Base-by-base conservation (phyloP, 2,113 vertebrate species). In the Gasterosteus aculeatus region DNA sequence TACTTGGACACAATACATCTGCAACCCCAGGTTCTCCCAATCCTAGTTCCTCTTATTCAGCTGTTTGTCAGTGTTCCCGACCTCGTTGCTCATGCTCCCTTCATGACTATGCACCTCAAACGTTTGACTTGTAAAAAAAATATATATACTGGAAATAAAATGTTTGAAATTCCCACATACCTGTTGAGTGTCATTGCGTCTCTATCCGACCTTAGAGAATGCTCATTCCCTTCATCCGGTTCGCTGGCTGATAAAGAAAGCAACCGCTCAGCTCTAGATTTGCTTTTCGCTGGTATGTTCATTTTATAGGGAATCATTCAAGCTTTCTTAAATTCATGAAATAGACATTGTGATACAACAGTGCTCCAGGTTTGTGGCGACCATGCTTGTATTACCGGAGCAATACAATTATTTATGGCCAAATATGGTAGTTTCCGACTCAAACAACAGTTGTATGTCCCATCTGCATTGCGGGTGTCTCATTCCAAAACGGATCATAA, bases 41-140 rank as follows among this genome's bases (percentile, higher is more conserved):
- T 67, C 47, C 67, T 81, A 60, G 26, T 73, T 80, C 38, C 60
- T 72, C 69, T 89, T 89, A 85, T 92, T 75, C 80, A 85, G 84
- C 88, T 86, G 63, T 83, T 77, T 85, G 42, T 89, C 83, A 87
- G 73, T 91, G 83, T 90, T 81, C 88, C 82, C 88, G 75, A 72
- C 62, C 74, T 81, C 85, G 77, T 89, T 86, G 80, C 78, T 95
- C 75, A 94, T 94, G 78, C 80, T 93, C 83, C 78, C 89, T 89
- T 92, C 84, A 93, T 85, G 71, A 62, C 65, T 86, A 92, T 95
- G 77, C 85, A 96, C 89, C 93, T 91, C 83, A 88, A 91, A 82
- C 84, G 35, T 94, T 84, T 89, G 85, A 85, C 87, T 93, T 88
- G 88, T 92, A 73, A 80, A 86, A 41, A 88, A 81, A 87, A 41